These are phyloP conservation scores for Heliornis fulica DNA, from an alignment of 2,113 vertebrate genomes.

Conservation along the genomic window DNA sequence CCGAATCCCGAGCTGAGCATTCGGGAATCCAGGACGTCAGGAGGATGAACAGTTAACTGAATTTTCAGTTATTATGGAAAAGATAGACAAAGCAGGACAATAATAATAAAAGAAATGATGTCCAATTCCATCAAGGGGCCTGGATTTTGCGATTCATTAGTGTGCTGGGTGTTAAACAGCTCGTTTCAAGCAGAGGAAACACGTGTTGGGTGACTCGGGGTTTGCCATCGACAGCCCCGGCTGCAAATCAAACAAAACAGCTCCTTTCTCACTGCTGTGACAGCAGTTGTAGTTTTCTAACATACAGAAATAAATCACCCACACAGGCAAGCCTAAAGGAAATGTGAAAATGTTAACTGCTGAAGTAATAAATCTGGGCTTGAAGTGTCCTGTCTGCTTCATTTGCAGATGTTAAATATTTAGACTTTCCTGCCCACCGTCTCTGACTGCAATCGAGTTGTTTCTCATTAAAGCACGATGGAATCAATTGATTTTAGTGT, in stretches of 20 bases:
- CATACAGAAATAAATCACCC: not conserved
- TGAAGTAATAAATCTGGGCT: not conserved
- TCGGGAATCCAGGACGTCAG: accelerated
- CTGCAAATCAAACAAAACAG: not conserved
- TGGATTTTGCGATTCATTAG: not conserved
- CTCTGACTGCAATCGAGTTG: not conserved
- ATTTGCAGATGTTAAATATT: not conserved
- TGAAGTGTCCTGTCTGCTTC: not conserved
- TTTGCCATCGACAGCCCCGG: not conserved
- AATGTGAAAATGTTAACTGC: not conserved
- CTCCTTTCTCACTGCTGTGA: not conserved
- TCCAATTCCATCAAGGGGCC: not conserved
- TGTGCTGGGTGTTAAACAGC: not conserved
- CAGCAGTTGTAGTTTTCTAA: not conserved
- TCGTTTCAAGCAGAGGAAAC: not conserved
- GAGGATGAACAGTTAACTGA: not conserved
- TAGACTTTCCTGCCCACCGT: not conserved
- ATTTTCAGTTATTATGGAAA: not conserved
- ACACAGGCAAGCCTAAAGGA: not conserved
- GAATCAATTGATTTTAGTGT: not conserved
- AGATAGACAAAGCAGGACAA: not conserved
- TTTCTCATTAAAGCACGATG: not conserved
- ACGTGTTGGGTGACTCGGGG: not conserved
- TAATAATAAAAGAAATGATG: accelerated
- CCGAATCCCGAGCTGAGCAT: not conserved